phyloP scores from a whole-genome alignment of 2,113 vertebrate species.

The Vulpes ferrilata region DNA sequence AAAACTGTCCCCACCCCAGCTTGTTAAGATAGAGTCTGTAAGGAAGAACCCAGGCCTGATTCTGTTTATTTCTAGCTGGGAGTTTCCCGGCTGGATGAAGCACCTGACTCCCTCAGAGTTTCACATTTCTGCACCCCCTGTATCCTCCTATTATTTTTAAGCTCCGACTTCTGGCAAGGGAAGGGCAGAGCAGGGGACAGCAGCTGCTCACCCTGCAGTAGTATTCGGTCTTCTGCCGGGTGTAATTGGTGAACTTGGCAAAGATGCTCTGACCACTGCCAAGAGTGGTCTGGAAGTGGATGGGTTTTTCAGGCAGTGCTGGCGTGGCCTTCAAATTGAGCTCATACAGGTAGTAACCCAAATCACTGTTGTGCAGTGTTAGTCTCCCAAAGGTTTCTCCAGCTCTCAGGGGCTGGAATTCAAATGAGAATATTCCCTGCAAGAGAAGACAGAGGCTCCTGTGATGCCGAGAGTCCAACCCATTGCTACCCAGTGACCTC shows the following conservation, averaged over 20 bases:
- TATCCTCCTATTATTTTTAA: neutral
- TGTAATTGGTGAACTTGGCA: slow-evolving; percentile 91
- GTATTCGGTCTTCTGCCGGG: slow-evolving; percentile 89
- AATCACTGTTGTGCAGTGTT: slow-evolving; percentile 87
- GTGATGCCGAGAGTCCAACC: neutral
- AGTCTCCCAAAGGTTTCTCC: slow-evolving; percentile 87
- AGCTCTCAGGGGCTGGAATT: slow-evolving; percentile 91
- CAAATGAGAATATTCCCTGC: slow-evolving; percentile 89
- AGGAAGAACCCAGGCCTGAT: neutral
- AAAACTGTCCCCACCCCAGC: neutral
- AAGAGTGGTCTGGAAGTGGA: slow-evolving; percentile 89
- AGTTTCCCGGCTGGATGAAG: neutral
- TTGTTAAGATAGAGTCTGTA: neutral
- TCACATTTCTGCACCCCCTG: neutral
- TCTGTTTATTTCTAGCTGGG: neutral
- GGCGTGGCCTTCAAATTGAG: slow-evolving; percentile 89
- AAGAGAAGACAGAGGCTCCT: neutral
- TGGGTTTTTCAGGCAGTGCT: slow-evolving; percentile 87
- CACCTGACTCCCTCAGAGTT: neutral
- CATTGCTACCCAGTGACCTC: neutral
- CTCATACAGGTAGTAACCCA: slow-evolving; percentile 91
- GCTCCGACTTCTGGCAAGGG: neutral
- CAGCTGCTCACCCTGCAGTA: slow-evolving; percentile 88
- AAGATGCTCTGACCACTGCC: slow-evolving; percentile 88
- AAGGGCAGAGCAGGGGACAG: neutral